Evolutionary conservation across 2,888 invertebrate genomes (phyloP), one percentile per base, ranked within the genome.

Genomic region (Pseudococcus longispinus): DNA sequence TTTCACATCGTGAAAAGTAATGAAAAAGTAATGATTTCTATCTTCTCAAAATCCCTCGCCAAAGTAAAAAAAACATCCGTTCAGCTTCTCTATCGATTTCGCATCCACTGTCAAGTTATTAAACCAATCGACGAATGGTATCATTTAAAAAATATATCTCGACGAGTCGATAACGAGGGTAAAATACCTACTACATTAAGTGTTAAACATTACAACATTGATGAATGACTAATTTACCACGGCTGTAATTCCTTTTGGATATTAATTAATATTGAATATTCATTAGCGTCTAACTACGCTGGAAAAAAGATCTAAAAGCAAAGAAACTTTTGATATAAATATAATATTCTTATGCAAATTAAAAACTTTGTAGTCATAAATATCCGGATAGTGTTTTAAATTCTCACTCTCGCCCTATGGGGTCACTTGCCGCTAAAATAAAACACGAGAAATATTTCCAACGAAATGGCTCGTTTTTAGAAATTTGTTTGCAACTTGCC

Each of bases 341-440:
- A 37, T 74, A 74, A 74, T 37, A 74, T 74, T 74, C 32, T 74
- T 74, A 74, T 74, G 74, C 32, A 74, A 74, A 74, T 74, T 29
- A 32, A 74, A 74, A 74, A 74, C 74, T 74, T 74, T 32, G 74
- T 74, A 74, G 74, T 74, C 74, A 32, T 74, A 74, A 74, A 74
- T 74, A 74, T 32, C 74, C 74, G 29, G 74, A 74, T 74, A 32
- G 74, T 74, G 74, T 37, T 74, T 37, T 37, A 37, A 74, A 74
- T 74, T 37, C 32, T 60, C 23, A 60, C 20, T 60, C 13, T 74
- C 74, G 29, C 74, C 74, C 74, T 18, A 32, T 29, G 32, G 29
- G 74, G 74, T 74, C 74, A 74, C 32, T 74, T 18, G 32, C 74
- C 18, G 74, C 32, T 29, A 18, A 20, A 74, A 74, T 74, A 74